phyloP scores from a whole-genome alignment of 2,113 vertebrate genomes.

The Sander vitreus region DNA sequence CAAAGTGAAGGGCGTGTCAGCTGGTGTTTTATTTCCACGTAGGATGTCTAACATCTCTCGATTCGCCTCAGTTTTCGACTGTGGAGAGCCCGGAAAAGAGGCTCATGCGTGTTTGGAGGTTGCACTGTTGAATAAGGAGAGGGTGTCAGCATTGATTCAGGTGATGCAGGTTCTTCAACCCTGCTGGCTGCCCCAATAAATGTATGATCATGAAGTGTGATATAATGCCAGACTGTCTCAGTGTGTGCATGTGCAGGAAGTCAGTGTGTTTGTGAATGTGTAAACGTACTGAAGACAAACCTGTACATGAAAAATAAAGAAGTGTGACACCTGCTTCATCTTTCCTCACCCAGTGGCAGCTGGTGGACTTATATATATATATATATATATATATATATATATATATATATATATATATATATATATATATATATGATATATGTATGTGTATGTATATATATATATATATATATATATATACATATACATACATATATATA shows the following conservation, averaged over 20 bases:
- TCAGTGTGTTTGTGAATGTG: slow-evolving; percentile 19
- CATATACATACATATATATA: too few species aligned
- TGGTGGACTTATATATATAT: too few species aligned
- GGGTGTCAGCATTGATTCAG: slow-evolving; percentile 21
- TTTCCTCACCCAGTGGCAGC: too few species aligned
- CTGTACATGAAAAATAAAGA: neutral
- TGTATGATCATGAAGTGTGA: slow-evolving; percentile 50
- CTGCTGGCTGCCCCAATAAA: slow-evolving; percentile 46
- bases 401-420: too few species aligned
- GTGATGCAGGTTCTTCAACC: slow-evolving; percentile 34
- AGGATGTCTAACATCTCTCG: slow-evolving; percentile 14
- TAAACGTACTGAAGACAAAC: neutral
- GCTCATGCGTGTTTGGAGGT: slow-evolving; percentile 8
- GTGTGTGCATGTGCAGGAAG: neutral
- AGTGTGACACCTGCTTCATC: neutral
- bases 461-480: too few species aligned
- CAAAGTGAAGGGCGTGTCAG: slow-evolving; percentile 60
- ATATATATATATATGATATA: too few species aligned
- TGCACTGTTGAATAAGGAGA: slow-evolving; percentile 1
- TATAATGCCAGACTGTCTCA: slow-evolving; percentile 20
- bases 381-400: too few species aligned
- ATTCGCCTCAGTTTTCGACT: neutral
- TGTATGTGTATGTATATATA: too few species aligned
- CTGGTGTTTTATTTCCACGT: slow-evolving; percentile 26
- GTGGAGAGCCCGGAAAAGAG: slow-evolving; percentile 4